A percentile compares a stretch with the other conserved stretches of the same genome.
Evolutionary conservation across 2,888 invertebrate genomes (phyloP).

Genomic region (Imbricaverruca yamaguchii): DNA sequence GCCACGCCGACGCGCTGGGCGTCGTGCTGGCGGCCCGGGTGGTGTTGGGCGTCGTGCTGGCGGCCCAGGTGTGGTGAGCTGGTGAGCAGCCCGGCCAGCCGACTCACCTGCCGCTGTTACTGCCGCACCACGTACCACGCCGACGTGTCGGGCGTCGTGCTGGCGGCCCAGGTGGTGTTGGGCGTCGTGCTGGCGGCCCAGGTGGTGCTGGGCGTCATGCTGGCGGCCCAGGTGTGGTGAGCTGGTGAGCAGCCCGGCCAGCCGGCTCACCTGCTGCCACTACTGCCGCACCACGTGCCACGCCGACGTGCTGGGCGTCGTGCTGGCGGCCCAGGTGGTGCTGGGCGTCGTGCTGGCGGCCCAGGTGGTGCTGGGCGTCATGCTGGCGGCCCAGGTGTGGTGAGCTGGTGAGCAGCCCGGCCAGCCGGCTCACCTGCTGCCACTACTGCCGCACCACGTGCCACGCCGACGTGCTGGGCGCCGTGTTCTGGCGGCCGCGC

Average conservation of each 20-base stretch:
- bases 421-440: conserved; percentile 38
- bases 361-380: too few relatives aligned
- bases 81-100: conserved; percentile 39
- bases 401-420: conserved; percentile 40
- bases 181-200: too few relatives aligned
- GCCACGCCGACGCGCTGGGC: conserved; percentile 44
- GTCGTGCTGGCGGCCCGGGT: too few relatives aligned
- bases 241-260: conserved; percentile 40
- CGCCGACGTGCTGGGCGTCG: conserved; percentile 38
- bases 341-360: too few relatives aligned
- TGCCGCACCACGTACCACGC: conserved; percentile 45
- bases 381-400: conserved; percentile 43
- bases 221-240: too few relatives aligned
- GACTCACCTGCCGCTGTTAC: conserved; percentile 40
- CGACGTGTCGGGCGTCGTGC: conserved; percentile 38
- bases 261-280: conserved; percentile 40
- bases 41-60: too few relatives aligned
- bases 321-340: too few relatives aligned
- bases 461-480: conserved; percentile 39
- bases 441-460: conserved; percentile 45
- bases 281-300: conserved; percentile 45
- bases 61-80: conserved; percentile 40
- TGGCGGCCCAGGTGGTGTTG: too few relatives aligned
- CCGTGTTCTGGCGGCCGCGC: conserved; percentile 40
- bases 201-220: too few relatives aligned